Evolutionary conservation across 2,797 vertebrate species (phyloP).

Genomic region (Ptychobarbus kaznakovi): DNA sequence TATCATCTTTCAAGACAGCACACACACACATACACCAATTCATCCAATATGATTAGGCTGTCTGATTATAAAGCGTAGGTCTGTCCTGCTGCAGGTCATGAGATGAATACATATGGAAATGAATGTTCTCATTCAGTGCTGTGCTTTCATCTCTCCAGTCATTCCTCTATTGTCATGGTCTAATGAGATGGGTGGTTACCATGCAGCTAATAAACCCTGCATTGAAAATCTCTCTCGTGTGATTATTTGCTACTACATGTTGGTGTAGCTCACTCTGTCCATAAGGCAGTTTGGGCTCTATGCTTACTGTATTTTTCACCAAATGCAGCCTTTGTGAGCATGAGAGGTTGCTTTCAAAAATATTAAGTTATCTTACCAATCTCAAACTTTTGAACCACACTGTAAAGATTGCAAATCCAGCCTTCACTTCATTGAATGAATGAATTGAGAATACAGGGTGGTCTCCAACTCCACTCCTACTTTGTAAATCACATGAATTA

Average conservation of each 20-base stretch:
- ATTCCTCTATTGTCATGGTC: constrained; percentile 63
- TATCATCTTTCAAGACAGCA: constrained; percentile 11
- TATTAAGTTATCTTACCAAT: not conserved
- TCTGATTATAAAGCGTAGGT: not conserved
- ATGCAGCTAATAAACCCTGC: constrained; percentile 58
- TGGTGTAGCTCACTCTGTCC: constrained; percentile 57
- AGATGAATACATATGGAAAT: constrained; percentile 62
- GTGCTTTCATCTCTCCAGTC: constrained; percentile 54
- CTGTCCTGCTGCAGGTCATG: constrained; percentile 39
- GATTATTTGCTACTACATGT: constrained; percentile 66
- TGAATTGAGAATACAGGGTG: not conserved
- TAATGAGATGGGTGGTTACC: constrained; percentile 82
- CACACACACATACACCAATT: not conserved
- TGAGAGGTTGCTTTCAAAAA: not conserved
- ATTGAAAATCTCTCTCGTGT: constrained; percentile 28
- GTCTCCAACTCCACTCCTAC: not conserved
- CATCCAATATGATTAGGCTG: not conserved
- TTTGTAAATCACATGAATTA: not conserved
- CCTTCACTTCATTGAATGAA: not conserved
- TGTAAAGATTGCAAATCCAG: not conserved
- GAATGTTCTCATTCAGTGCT: constrained; percentile 2
- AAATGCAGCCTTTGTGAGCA: not conserved
- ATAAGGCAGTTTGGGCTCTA: not conserved
- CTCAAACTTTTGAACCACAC: not conserved
- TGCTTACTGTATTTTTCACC: not conserved